phyloP scores from a whole-genome alignment of 2,888 invertebrate species.

The Heteromyza rotundicornis region DNA sequence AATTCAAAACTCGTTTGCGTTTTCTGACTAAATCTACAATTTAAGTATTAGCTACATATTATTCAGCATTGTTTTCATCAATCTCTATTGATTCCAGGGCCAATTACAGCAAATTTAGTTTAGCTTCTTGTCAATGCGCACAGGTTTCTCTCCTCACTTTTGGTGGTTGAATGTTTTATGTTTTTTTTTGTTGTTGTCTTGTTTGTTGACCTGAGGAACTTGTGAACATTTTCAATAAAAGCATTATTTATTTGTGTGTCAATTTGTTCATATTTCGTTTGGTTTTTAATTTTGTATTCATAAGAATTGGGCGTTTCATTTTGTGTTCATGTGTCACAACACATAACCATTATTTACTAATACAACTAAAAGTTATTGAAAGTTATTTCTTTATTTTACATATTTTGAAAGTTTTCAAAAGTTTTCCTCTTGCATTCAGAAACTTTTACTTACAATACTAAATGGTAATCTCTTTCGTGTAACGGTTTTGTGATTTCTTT shows the following conservation, averaged over 20 bases:
- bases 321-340: conserved; percentile 35
- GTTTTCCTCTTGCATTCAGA: background rate
- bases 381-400: background rate
- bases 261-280: conserved; percentile 1
- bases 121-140: no score
- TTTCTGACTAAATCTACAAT: no score
- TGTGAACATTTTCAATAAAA: no score
- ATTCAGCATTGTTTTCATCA: no score
- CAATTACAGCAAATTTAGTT: no score
- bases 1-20: no score
- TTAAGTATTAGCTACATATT: no score
- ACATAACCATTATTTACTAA: background rate
- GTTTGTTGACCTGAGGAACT: background rate
- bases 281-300: conserved; percentile 51
- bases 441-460: background rate
- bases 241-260: no score
- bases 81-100: no score
- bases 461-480: background rate
- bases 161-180: no score
- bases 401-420: background rate
- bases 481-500: no score
- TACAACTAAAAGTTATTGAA: background rate
- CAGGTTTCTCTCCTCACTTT: no score
- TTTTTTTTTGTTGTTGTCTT: conserved; percentile 6
- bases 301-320: conserved; percentile 63